These are phyloP conservation scores for Mixornis gularis DNA, from an alignment of 2,113 vertebrate species.

Conservation along the genomic window DNA sequence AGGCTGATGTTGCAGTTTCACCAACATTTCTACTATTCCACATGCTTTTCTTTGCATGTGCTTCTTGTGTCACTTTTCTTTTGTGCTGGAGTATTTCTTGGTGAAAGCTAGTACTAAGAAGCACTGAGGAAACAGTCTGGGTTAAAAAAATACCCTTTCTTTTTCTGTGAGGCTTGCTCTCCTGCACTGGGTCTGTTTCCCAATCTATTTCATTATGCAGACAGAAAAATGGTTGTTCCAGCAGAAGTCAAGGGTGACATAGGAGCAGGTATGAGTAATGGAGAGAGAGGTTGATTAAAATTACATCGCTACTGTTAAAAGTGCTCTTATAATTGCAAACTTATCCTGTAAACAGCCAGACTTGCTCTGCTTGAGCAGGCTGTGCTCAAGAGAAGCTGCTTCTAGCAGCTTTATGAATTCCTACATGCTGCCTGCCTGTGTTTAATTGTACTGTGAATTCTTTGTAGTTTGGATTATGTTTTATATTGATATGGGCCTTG, in stretches of 20 bases:
- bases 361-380: not conserved
- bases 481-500: not conserved
- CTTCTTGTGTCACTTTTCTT: not conserved
- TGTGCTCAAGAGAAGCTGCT: not conserved
- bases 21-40: not conserved
- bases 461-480: slow-evolving; percentile 25
- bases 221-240: not conserved
- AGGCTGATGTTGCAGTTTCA: not conserved
- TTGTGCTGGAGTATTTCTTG: not conserved
- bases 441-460: slow-evolving; percentile 9
- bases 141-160: not conserved
- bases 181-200: not conserved
- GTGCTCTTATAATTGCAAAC: not conserved
- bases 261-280: not conserved
- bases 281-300: not conserved
- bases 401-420: not conserved
- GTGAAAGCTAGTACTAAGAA: not conserved
- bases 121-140: not conserved
- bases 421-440: not conserved
- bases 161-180: not conserved
- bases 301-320: not conserved
- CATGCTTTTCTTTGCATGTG: not conserved
- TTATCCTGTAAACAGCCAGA: not conserved
- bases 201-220: not conserved
- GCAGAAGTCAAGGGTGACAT: not conserved